phyloP scores from a whole-genome alignment of 2,888 invertebrate species.

The Antheraea assamensis region DNA sequence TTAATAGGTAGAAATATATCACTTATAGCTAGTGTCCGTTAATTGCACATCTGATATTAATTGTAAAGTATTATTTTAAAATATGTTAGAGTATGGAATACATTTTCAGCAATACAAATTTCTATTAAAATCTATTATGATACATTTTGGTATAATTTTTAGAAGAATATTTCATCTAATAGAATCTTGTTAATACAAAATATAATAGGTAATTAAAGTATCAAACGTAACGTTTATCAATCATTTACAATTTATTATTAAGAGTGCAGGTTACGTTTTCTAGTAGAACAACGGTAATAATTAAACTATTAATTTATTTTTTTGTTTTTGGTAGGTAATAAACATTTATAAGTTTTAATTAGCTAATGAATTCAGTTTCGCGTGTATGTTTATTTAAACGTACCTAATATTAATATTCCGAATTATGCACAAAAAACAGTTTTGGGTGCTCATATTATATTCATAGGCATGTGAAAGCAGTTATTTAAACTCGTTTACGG shows the following conservation, averaged over 20 bases:
- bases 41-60: too few relatives aligned
- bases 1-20: too few relatives aligned
- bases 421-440: slow-evolving; percentile 20
- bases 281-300: background rate
- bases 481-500: slow-evolving; percentile 78
- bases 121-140: too few relatives aligned
- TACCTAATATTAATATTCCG: background rate
- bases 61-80: background rate
- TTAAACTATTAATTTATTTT: background rate
- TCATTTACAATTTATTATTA: background rate
- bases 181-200: too few relatives aligned
- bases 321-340: too few relatives aligned
- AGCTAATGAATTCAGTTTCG: background rate
- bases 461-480: slow-evolving; percentile 74
- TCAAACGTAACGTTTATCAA: too few relatives aligned
- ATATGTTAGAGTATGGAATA: background rate
- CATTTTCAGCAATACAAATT: background rate
- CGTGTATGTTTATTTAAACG: background rate
- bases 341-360: background rate
- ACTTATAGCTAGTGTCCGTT: background rate
- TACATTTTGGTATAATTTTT: background rate
- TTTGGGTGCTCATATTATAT: slow-evolving; percentile 36
- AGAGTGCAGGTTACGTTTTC: background rate
- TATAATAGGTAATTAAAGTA: too few relatives aligned
- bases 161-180: too few relatives aligned